Base-by-base conservation (phyloP, 2,888 invertebrate genomes). In the Unio delphinus region DNA sequence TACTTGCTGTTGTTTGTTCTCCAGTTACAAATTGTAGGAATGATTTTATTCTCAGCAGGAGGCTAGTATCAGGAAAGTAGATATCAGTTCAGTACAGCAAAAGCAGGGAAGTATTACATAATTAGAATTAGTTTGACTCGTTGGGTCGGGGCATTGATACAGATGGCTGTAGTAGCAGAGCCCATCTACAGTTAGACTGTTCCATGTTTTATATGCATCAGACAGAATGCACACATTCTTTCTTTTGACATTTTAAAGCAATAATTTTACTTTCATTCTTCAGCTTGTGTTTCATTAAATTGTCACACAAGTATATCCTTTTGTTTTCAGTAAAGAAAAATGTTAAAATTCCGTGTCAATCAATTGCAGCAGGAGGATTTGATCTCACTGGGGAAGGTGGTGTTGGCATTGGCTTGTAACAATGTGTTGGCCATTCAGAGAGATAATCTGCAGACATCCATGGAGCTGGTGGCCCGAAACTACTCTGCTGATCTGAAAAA, bases 401-500 rank as follows among this genome's bases (percentile, higher is more conserved):
- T 98, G 69, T 92, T 99, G 80, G 95, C 96, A 0, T 92, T 99
- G 84, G 96, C 97, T n/a, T 97, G 97, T 90, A 95, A 97, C 89
- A 95, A 95, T 67, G 92, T 96, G 68, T 93, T 95, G 90, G 96
- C 96, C 85, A 94, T 95, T 82, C 95, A 95, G 90, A 92, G 94
- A 78, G 96, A 97, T 83, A 96, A 96, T 91, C 92, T 98, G 83
- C 93, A 94, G 86, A 94, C 95, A 17, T 96, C 96, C 69, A 92
- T 99, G 90, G 97, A 97, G 80, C 93, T 97, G 79, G 95, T 99
- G 81, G 92, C 95, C 72, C 93, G 96, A 84, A 94, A 95, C 83
- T 99, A 98, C 91, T 98, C 98, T 58, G 92, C 94, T 26, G 99
- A 99, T 92, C 93, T 99, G 87, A 94, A 97, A 90, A 98, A 98